Evolutionary conservation across 2,888 invertebrate species (phyloP).

Genomic region (Mechanitis mazaeus): DNA sequence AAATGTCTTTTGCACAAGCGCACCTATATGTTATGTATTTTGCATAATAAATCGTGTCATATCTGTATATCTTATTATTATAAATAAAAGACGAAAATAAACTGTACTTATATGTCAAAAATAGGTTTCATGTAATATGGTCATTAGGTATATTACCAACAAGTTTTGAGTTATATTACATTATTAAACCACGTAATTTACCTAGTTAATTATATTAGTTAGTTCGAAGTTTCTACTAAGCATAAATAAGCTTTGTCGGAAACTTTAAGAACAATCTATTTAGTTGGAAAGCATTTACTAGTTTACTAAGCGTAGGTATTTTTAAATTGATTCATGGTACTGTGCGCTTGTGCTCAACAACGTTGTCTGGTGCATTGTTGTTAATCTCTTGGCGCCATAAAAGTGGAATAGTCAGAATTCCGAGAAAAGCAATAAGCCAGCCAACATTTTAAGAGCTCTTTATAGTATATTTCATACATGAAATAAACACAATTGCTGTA

Average conservation of each 20-base stretch:
- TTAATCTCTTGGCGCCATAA: background rate
- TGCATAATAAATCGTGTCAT: background rate
- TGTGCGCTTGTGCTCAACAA: constrained; percentile 3
- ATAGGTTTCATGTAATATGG: too few species aligned
- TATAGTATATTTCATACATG: constrained; percentile 22
- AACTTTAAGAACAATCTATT: background rate
- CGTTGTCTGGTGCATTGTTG: constrained; percentile 5
- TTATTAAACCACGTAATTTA: background rate
- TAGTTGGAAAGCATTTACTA: background rate
- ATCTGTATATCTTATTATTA: background rate
- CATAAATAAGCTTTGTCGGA: background rate
- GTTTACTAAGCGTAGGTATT: background rate
- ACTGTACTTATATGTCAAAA: background rate
- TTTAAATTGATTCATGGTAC: background rate
- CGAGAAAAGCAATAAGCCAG: constrained; percentile 1
- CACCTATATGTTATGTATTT: constrained; percentile 31
- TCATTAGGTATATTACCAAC: background rate
- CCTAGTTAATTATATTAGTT: background rate
- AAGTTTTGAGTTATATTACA: background rate
- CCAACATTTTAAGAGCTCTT: constrained; percentile 17
- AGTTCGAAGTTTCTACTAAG: background rate
- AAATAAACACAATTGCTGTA: constrained; percentile 26
- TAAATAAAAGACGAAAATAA: background rate
- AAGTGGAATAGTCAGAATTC: background rate
- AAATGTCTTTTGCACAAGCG: constrained; percentile 39